These are phyloP conservation scores for Chelonus insularis DNA, from an alignment of 1,140 invertebrate species.

Conservation along the genomic window DNA sequence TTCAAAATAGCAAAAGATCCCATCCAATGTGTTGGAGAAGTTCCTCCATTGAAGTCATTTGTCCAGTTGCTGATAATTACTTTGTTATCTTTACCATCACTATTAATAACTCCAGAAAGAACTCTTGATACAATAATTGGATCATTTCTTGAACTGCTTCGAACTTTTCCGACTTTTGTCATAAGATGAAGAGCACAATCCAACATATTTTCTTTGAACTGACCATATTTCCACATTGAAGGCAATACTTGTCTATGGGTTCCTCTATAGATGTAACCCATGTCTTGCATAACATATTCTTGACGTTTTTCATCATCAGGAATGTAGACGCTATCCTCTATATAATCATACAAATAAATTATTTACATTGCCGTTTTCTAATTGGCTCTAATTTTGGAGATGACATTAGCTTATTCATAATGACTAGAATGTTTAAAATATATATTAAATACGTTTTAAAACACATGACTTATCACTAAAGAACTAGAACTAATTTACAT, in stretches of 20 bases:
- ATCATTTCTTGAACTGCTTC: constrained; percentile 65
- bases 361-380: too few relatives aligned
- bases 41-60: constrained; percentile 67
- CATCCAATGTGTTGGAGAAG: constrained; percentile 63
- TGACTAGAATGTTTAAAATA: too few relatives aligned
- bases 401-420: too few relatives aligned
- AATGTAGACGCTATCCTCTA: constrained; percentile 66
- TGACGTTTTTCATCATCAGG: constrained; percentile 71
- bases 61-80: constrained; percentile 66
- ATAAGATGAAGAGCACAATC: constrained; percentile 83
- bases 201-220: constrained; percentile 80
- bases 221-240: constrained; percentile 88
- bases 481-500: too few relatives aligned
- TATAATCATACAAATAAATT: too few relatives aligned
- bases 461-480: too few relatives aligned
- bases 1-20: constrained; percentile 64
- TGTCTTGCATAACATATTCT: constrained; percentile 86
- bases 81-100: constrained; percentile 83
- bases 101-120: constrained; percentile 83
- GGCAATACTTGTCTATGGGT: constrained; percentile 80
- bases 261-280: constrained; percentile 88
- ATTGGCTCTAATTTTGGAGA: too few relatives aligned
- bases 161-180: constrained; percentile 71
- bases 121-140: constrained; percentile 75
- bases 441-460: too few relatives aligned